Evolutionary conservation across 2,113 vertebrate genomes (phyloP).

Genomic region (Clarias batrachus): DNA sequence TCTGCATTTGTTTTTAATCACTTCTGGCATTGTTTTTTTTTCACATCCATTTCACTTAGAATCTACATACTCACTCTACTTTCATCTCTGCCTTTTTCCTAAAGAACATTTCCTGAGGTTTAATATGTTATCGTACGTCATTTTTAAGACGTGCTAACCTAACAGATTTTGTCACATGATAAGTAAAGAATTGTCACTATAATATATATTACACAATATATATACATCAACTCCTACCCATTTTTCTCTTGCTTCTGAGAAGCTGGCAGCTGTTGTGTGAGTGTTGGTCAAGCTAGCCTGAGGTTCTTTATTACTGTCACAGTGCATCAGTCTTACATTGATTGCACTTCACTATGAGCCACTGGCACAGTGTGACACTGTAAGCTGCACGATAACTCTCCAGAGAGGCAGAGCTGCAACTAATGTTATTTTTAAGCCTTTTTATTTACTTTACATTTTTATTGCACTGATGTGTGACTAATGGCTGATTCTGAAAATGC

Average conservation of each 20-base stretch:
- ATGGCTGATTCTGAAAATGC: neutral
- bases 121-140: neutral
- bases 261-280: constrained; percentile 64
- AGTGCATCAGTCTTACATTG: constrained; percentile 69
- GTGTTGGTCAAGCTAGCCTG: constrained; percentile 70
- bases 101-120: neutral
- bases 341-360: constrained; percentile 53
- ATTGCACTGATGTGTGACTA: neutral
- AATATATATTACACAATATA: constrained; percentile 40
- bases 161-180: constrained; percentile 30
- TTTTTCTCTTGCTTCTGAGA: constrained; percentile 46
- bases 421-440: neutral
- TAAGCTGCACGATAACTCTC: constrained; percentile 31
- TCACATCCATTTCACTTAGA: neutral
- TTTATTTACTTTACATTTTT: neutral
- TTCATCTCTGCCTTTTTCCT: neutral
- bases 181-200: constrained; percentile 28
- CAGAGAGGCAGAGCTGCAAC: constrained; percentile 6
- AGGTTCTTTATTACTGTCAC: constrained; percentile 73
- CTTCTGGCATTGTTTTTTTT: constrained; percentile 27
- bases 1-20: constrained; percentile 35
- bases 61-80: neutral
- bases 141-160: constrained; percentile 12
- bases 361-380: constrained; percentile 52
- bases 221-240: constrained; percentile 36